A percentile compares a stretch with the other conserved stretches of the same genome.
Evolutionary conservation across 2,797 vertebrate species (phyloP).

Genomic region (Micropoecilia bifurca): DNA sequence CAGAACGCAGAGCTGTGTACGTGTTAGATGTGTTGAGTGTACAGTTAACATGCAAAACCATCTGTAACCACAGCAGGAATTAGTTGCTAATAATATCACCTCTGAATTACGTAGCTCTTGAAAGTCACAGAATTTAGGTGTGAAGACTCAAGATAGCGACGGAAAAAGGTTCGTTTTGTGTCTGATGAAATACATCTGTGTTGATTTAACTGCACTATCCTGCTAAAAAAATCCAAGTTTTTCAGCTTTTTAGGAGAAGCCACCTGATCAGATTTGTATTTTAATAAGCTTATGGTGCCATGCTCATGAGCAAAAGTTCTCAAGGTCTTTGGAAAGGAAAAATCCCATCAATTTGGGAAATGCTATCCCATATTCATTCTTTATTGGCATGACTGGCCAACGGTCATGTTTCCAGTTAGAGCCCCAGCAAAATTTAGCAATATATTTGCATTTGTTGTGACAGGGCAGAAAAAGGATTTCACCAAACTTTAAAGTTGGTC

Average conservation of each 20-base stretch:
- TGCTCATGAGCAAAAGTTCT: background rate
- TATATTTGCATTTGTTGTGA: background rate
- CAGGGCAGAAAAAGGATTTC: background rate
- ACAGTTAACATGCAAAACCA: slow-evolving; percentile 24
- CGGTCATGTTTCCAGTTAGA: background rate
- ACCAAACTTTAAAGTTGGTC: background rate
- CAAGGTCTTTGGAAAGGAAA: background rate
- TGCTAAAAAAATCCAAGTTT: background rate
- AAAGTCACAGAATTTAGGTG: background rate
- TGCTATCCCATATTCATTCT: background rate
- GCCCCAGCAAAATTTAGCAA: background rate
- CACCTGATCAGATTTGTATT: background rate
- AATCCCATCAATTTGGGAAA: background rate
- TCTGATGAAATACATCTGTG: background rate
- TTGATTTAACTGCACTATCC: background rate
- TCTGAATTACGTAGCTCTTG: slow-evolving; percentile 5
- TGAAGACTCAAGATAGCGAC: background rate
- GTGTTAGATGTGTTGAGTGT: slow-evolving; percentile 29
- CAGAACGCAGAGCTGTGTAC: slow-evolving; percentile 11
- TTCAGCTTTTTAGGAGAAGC: background rate
- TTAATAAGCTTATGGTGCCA: background rate
- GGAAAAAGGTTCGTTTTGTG: background rate
- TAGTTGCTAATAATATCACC: slow-evolving; percentile 27
- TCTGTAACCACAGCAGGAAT: slow-evolving; percentile 32
- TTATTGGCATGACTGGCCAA: background rate